Base-by-base conservation (phyloP, 2,113 vertebrate genomes). In the Hippopotamus amphibius region DNA sequence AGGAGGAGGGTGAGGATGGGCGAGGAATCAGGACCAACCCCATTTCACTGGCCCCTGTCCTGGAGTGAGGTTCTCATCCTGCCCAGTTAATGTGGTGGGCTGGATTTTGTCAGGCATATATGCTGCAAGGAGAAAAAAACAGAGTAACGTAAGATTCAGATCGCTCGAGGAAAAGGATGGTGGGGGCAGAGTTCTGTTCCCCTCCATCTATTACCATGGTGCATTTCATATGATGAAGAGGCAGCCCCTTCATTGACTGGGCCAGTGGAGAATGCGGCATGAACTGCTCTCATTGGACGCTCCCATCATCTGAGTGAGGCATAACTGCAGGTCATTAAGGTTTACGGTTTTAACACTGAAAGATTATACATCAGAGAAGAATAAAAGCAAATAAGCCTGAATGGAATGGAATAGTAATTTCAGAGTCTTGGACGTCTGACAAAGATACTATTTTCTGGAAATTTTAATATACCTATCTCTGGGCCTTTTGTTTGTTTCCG, bases 341-440 rank as follows among this genome's bases (percentile, higher is more conserved):
- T 69, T 53, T 94, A 46, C 33, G n/a, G 26, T 89, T 94, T 72
- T 89, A 11, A 41, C n/a, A 81, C 43, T 41, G 74, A 71, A 68
- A 61, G 26, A 50, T 50, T 88, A 50, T 72, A 72, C 13, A 37
- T 26, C 80, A 19, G 19, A 81, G 61, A 63, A 88, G 16, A 81
- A 82, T 41, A 81, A 22, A 71, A 94, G 41, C 30, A 61, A 94
- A 57, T 57, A 66, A 68, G 59, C 66, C 22, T 77, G 37, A 84
- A 41, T 90, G 88, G 37, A 90, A 85, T 85, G 61, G 26, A 84
- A 61, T 90, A 69, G 22, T 50, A 69, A 84, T 90, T 77, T 77
- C 79, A 76, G 50, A 95, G 50, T 90, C 50, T n/a, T 61, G 71
- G 50, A 71, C 57, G 33, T 30, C 69, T 77, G 17, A 21, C 30